These are phyloP conservation scores for Agapornis roseicollis DNA, from an alignment of 2,113 vertebrate species.

Conservation along the genomic window DNA sequence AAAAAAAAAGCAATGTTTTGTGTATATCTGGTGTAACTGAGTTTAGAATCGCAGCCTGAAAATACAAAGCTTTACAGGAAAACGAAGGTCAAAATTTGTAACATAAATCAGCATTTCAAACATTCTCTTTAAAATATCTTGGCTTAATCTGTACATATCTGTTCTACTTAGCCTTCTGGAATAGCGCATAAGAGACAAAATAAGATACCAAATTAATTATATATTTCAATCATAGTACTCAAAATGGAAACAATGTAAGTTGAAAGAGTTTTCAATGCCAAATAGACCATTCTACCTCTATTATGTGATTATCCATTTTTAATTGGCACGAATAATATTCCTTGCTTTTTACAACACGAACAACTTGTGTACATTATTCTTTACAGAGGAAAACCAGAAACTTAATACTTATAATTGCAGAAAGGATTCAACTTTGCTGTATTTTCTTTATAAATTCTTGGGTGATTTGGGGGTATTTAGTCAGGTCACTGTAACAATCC, in stretches of 20 bases:
- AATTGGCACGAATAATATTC: neutral
- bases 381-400: neutral
- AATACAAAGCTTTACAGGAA: neutral
- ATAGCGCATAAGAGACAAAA: neutral
- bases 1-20: neutral
- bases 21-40: fast-evolving
- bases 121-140: neutral
- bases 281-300: neutral
- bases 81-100: neutral
- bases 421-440: neutral
- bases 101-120: neutral
- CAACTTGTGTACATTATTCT: neutral
- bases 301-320: neutral
- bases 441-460: conserved; percentile 54
- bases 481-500: conserved; percentile 56
- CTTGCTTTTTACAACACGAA: neutral
- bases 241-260: neutral
- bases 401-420: neutral
- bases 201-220: neutral
- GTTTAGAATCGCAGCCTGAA: neutral
- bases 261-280: neutral
- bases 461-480: conserved; percentile 66
- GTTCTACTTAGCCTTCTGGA: neutral
- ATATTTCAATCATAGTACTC: neutral
- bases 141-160: neutral